Percentiles rank a stretch among this genome's conserved stretches.
These are phyloP conservation scores for Chrysopa pallens DNA, from an alignment of 1,140 invertebrate genomes.

Conservation along the genomic window DNA sequence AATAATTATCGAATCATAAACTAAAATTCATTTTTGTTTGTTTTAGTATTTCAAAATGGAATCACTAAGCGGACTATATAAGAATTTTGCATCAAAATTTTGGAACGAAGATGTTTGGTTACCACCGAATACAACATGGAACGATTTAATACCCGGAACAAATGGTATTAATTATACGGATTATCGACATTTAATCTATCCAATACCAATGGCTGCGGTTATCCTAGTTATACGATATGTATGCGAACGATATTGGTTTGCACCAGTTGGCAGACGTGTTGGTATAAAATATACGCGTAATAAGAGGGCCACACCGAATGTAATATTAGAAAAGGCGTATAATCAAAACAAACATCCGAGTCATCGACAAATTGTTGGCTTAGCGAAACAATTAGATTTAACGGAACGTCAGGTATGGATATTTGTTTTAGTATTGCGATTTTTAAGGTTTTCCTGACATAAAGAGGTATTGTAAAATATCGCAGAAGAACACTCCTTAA, in stretches of 20 bases:
- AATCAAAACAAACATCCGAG: slow-evolving; percentile 40
- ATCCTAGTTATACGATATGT: slow-evolving; percentile 54
- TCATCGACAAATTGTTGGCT: slow-evolving; percentile 53
- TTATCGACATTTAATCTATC: slow-evolving; percentile 62
- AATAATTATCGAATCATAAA: too few relatives aligned
- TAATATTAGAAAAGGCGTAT: slow-evolving; percentile 55
- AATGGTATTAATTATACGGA: slow-evolving; percentile 61
- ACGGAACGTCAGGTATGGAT: slow-evolving; percentile 45
- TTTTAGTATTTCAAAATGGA: not conserved
- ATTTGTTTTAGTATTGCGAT: too few relatives aligned
- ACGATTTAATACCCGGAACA: slow-evolving; percentile 61
- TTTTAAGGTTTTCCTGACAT: too few relatives aligned
- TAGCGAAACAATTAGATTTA: slow-evolving; percentile 76
- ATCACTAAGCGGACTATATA: not conserved
- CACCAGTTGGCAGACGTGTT: slow-evolving; percentile 52
- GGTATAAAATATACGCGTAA: slow-evolving; percentile 59
- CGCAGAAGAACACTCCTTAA: too few relatives aligned
- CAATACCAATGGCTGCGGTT: slow-evolving; percentile 61
- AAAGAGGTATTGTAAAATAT: too few relatives aligned
- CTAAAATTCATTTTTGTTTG: too few relatives aligned
- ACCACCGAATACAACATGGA: slow-evolving; percentile 78
- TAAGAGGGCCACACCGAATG: slow-evolving; percentile 51
- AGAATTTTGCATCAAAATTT: slow-evolving; percentile 25
- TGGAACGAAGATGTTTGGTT: slow-evolving; percentile 75
- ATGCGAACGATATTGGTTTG: slow-evolving; percentile 53